Evolutionary conservation across 2,888 invertebrate species (phyloP), one percentile per base, ranked within the genome.

Genomic region (Nowickia ferox): DNA sequence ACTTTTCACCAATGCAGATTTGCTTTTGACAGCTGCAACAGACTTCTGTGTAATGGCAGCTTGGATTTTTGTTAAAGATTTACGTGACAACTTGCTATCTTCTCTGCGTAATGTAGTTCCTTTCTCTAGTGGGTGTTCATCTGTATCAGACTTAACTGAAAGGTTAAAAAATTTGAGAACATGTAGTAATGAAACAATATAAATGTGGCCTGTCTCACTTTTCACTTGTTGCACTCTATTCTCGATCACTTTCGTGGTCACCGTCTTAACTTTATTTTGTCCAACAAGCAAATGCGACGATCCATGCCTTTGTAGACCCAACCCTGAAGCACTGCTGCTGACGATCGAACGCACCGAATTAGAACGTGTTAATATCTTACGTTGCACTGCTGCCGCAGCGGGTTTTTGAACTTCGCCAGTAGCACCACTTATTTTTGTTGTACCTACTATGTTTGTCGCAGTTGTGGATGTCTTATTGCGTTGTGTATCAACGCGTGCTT

Each of bases 401-500:
- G 78, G 59, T 30, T 82, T 72, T 74, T 57, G 63, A 55, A 40
- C 85, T 68, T 86, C 87, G n/a, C 75, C 71, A 22, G 78, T 83
- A n/a, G 55, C 22, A 22, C 57, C 68, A 84, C 82, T 83, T 51
- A 79, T 82, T 55, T 80, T 87, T 44, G 66, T 72, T 48, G 59
- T 38, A 44, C 42, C 46, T 17, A 40, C 40, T 55, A 51, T 38
- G 55, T 57, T 80, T 51, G 38, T 61, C 68, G 75, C 19, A 2
- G 40, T 63, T n/a, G 69, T 66, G 0, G 89, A 84, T 53, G 88
- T 87, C 63, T 92, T 92, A 80, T 91, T 92, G 92, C 93, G 92
- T 82, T 91, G 89, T 1, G 91, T 90, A 78, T 93, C 93, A 42
- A 93, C 93, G 42, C 92, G 92, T 13, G 93, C 89, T 66, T 93